These are phyloP conservation scores for Haemorhous mexicanus DNA, from an alignment of 2,113 vertebrate genomes.

Conservation along the genomic window DNA sequence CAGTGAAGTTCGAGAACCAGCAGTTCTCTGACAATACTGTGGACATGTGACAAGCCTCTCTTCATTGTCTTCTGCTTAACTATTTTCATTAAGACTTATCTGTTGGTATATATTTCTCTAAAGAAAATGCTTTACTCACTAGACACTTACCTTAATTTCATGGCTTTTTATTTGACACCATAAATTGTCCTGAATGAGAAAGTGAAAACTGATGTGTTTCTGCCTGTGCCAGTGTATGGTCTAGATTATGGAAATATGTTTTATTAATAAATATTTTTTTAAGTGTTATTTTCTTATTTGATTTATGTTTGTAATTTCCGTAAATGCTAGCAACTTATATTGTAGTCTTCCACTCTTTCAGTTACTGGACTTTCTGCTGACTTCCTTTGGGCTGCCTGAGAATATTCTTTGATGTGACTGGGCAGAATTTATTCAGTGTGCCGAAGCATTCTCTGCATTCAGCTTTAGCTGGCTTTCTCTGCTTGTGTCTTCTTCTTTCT, in stretches of 20 bases:
- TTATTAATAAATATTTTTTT: background rate
- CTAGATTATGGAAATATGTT: conserved; percentile 6
- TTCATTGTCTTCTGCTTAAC: background rate
- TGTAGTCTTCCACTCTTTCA: background rate
- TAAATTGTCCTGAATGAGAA: background rate
- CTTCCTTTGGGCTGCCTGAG: background rate
- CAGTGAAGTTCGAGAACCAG: conserved; percentile 10
- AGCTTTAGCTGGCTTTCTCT: background rate
- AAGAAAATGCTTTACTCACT: background rate
- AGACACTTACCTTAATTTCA: background rate
- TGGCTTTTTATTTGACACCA: background rate
- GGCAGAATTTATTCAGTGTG: background rate
- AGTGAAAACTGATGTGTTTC: background rate
- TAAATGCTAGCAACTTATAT: background rate
- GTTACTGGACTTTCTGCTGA: conserved; percentile 5
- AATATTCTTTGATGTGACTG: background rate
- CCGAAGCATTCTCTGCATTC: background rate
- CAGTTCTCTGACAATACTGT: background rate
- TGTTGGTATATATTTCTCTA: background rate
- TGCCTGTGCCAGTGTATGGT: background rate
- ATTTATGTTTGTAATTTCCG: conserved; percentile 31
- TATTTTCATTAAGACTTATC: conserved; percentile 27
- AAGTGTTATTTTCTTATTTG: conserved; percentile 25
- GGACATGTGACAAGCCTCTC: background rate
- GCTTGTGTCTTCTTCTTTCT: background rate